Conservation (phyloP, 92 coral and sea anemone species). For the Epizoanthus rinbou region DNA sequence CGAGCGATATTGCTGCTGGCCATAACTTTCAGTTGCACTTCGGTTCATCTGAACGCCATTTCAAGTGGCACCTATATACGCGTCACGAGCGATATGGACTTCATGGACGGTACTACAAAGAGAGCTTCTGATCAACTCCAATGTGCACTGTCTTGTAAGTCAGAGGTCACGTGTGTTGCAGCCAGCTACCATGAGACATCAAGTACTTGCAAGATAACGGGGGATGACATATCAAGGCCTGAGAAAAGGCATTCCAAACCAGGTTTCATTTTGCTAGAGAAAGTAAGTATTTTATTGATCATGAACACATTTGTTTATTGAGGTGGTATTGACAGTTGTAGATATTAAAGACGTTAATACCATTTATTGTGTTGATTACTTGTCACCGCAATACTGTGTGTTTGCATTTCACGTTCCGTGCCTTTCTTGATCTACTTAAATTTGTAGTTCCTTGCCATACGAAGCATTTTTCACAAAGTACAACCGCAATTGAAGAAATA, state of each 20-base stretch:
- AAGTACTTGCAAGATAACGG: constrained; percentile 2
- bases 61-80: neutral
- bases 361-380: too few species aligned
- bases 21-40: neutral
- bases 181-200: constrained; percentile 3
- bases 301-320: too few species aligned
- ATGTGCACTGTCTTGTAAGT: constrained; percentile 8
- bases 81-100: neutral
- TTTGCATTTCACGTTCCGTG: too few species aligned
- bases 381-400: too few species aligned
- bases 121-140: neutral
- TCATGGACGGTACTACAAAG: neutral
- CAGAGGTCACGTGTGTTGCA: constrained; percentile 10
- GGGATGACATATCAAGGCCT: neutral
- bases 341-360: too few species aligned
- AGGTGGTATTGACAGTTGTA: too few species aligned
- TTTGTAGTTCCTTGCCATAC: too few species aligned
- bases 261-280: neutral
- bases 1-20: neutral
- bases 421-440: too few species aligned
- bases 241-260: neutral
- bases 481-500: too few species aligned
- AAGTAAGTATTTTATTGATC: neutral
- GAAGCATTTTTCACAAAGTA: too few species aligned
- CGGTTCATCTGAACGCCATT: neutral